Evolutionary conservation across 1,140 invertebrate species (phyloP).

Genomic region (Bombyx mandarina): DNA sequence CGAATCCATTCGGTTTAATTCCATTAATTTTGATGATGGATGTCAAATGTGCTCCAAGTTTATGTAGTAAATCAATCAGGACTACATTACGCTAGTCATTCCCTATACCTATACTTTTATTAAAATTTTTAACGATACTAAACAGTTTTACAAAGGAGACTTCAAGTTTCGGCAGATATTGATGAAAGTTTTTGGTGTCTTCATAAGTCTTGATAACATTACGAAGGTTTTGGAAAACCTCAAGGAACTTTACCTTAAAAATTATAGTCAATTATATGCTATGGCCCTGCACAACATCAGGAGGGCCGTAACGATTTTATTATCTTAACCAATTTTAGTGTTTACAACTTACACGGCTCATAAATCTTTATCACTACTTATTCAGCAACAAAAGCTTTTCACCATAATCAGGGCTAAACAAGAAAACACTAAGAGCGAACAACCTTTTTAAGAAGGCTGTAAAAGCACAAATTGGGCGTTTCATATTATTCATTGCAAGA

Average conservation of each 20-base stretch:
- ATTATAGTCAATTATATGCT: too few species aligned
- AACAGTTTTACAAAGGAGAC: background rate
- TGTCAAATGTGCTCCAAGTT: slow-evolving; percentile 25
- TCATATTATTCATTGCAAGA: slow-evolving; percentile 18
- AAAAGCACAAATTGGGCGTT: slow-evolving; percentile 23
- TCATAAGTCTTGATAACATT: too few species aligned
- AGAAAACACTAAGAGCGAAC: slow-evolving; percentile 7
- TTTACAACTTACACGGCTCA: slow-evolving; percentile 5
- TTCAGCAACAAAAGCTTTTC: slow-evolving; percentile 11
- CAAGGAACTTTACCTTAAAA: too few species aligned
- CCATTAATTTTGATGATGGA: slow-evolving; percentile 30
- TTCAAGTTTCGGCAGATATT: too few species aligned
- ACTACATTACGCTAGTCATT: slow-evolving; percentile 11
- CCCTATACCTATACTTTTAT: slow-evolving; percentile 13
- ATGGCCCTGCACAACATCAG: too few species aligned
- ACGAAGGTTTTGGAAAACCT: too few species aligned
- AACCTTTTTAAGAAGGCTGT: slow-evolving; percentile 19
- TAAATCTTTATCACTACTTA: slow-evolving; percentile 10
- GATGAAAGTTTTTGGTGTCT: too few species aligned
- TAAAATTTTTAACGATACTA: slow-evolving; percentile 5
- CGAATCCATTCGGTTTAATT: slow-evolving; percentile 16
- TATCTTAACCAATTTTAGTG: background rate
- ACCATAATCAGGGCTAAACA: slow-evolving; percentile 6
- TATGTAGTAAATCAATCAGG: slow-evolving; percentile 28
- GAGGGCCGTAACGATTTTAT: too few species aligned